phyloP scores from a whole-genome alignment of 2,797 vertebrate species.

The Dendrocincla tyrannina region DNA sequence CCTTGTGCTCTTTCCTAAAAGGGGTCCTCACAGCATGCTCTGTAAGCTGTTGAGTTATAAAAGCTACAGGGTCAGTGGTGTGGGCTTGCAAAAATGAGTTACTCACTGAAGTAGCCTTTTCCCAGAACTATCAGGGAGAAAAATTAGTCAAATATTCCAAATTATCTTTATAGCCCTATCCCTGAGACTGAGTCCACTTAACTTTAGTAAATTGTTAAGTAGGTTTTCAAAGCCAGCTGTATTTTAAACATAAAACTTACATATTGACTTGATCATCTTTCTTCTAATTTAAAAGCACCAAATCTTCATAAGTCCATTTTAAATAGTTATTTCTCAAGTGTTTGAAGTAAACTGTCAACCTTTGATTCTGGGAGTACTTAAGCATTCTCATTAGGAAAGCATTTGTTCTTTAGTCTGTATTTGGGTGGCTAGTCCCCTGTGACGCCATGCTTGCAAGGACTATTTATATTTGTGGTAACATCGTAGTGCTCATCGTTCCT shows the following conservation, averaged over 20 bases:
- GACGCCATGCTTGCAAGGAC: background rate
- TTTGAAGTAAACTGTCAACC: background rate
- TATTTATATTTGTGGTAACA: slow-evolving; percentile 18
- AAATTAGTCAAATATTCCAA: background rate
- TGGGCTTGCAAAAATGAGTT: background rate
- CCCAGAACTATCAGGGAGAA: background rate
- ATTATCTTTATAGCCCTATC: background rate
- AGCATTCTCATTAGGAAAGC: background rate
- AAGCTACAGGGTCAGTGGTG: background rate
- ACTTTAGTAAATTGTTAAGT: background rate
- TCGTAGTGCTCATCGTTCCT: background rate
- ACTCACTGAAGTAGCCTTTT: background rate
- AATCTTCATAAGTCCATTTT: background rate
- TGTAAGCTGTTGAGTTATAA: background rate
- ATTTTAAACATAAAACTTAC: background rate
- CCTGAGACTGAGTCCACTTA: background rate
- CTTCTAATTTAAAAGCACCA: background rate
- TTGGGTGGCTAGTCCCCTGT: background rate
- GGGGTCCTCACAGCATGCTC: background rate
- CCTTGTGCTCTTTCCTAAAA: background rate
- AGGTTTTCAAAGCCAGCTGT: background rate
- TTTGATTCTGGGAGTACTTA: background rate
- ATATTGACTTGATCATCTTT: background rate
- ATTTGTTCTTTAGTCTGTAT: background rate
- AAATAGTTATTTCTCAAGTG: background rate